phyloP scores from a whole-genome alignment of 2,888 invertebrate species.

The Nymphalis urticae region DNA sequence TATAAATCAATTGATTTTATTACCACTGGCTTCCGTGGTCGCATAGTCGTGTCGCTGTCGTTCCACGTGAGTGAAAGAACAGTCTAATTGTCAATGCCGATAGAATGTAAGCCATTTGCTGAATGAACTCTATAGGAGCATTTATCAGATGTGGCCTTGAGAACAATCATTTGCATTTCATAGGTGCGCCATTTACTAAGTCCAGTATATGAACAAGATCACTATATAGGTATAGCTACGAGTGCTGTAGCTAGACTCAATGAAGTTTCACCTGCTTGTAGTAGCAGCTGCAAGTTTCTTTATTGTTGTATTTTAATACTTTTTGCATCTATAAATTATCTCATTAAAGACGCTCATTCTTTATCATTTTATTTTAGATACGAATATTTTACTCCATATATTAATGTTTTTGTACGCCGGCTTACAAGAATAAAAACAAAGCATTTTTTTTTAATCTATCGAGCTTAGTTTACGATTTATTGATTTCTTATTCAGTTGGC shows the following conservation, averaged over 20 bases:
- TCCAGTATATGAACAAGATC: constrained; percentile 9
- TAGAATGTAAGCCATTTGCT: constrained; percentile 48
- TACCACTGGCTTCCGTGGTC: constrained; percentile 17
- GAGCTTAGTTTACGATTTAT: too few species aligned
- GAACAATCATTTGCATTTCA: constrained; percentile 63
- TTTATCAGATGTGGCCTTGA: constrained; percentile 70
- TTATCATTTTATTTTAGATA: too few species aligned
- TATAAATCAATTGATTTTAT: constrained; percentile 32
- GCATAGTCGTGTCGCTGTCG: constrained; percentile 24
- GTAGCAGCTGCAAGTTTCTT: constrained; percentile 10
- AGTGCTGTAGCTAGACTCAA: background rate
- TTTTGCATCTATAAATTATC: constrained; percentile 7
- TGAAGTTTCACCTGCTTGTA: constrained; percentile 17
- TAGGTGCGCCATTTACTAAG: constrained; percentile 55
- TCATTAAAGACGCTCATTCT: background rate
- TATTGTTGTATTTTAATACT: background rate
- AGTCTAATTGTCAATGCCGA: constrained; percentile 53
- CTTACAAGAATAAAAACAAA: too few species aligned
- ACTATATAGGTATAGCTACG: background rate
- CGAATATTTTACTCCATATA: too few species aligned
- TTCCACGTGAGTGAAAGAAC: constrained; percentile 19
- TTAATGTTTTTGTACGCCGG: too few species aligned
- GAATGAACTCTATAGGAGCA: constrained; percentile 50
- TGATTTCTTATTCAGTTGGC: too few species aligned
- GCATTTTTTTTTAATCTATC: too few species aligned